Evolutionary conservation across 2,888 invertebrate species (phyloP), one percentile per base, ranked within the genome.

Genomic region (Torymus tubicola): DNA sequence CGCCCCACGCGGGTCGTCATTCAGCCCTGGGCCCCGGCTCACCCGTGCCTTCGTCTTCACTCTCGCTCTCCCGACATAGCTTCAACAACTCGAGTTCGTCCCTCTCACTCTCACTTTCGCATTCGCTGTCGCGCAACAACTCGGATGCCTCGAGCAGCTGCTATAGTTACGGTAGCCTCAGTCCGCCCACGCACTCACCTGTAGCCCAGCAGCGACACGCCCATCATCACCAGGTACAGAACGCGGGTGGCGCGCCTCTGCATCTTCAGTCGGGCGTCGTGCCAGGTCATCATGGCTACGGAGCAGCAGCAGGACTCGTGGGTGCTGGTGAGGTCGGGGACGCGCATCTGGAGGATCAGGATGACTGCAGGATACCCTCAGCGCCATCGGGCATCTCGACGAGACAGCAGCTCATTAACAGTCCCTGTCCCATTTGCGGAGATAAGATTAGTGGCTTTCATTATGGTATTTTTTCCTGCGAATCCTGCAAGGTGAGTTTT

Each of bases 381-480:
- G 90, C 92, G 93, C 90, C 93, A 94, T 74, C 95, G 12, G 97
- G 97, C 14, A 96, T 97, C 86, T 97, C 96, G 10, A 91, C 90
- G 0, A 91, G 97, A 61, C 97, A 97, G 89, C 97, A 97, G 90
- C 93, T 97, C 10, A 97, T 97, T 84, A 97, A 97, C 90, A 97
- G 97, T 85, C 98, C 98, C 0, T 98, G 98, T 88, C 98, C 98
- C 14, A 97, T 98, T 77, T 98, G 98, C 91, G 97, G 97, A 2
- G 98, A 98, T 91, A 97, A 97, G 90, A 98, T 98, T 89, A 97
- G 97, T 85, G 98, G 99, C 50, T 99, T 98, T 92, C 99, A 99
- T 91, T 99, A 99, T 91, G 99, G 99, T 13, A 98, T 98, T 86
- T 98, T 98, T 92, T 98, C 98, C 13, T 99, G 99, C 92, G 99